Evolutionary conservation across 2,888 invertebrate genomes (phyloP).

Genomic region (Galerucella pusilla): DNA sequence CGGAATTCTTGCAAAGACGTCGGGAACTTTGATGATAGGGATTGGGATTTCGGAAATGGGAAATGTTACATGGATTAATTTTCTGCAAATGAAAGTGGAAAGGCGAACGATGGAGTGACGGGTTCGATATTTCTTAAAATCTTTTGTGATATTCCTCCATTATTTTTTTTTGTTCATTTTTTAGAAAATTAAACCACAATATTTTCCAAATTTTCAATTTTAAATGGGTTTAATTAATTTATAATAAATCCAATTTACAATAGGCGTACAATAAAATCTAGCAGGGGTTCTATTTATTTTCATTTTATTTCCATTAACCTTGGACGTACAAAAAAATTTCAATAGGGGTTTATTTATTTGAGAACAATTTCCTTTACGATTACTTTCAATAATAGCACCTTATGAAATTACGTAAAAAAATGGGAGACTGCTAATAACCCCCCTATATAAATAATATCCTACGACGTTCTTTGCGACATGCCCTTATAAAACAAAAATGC

Average conservation of each 20-base stretch:
- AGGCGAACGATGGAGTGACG: not conserved
- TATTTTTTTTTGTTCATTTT: no score
- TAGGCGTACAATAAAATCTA: no score
- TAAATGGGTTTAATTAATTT: no score
- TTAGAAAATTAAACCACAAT: no score
- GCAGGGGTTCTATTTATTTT: no score
- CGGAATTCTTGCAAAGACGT: not conserved
- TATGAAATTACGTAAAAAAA: not conserved
- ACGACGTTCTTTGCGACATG: slow-evolving; percentile 15
- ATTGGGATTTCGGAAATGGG: not conserved
- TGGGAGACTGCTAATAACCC: slow-evolving; percentile 29
- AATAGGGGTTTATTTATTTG: no score
- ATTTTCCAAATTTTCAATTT: no score
- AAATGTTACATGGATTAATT: not conserved
- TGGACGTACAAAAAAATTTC: no score
- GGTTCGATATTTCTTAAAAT: not conserved
- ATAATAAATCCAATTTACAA: no score
- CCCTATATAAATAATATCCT: slow-evolving; percentile 16
- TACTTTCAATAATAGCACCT: not conserved
- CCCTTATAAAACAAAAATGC: slow-evolving; percentile 36
- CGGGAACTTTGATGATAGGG: not conserved
- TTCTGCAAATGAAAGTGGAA: not conserved
- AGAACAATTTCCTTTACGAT: no score
- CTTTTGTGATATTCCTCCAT: no score
- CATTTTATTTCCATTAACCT: no score